These are phyloP conservation scores for Nycticebus coucang DNA, from an alignment of 2,113 vertebrate species.

Conservation along the genomic window DNA sequence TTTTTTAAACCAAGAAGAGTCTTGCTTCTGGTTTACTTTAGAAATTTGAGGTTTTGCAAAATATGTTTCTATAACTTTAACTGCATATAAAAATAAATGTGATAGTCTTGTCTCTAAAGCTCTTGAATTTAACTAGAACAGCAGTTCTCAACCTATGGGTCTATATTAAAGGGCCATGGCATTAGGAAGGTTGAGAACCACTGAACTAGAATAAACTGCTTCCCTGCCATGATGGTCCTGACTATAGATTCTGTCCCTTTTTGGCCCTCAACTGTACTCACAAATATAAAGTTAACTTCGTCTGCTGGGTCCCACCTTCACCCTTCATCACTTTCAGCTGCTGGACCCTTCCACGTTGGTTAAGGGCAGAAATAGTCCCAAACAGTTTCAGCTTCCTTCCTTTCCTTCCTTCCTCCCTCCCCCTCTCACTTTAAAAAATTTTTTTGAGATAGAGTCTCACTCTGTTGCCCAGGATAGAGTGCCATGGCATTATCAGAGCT, in stretches of 20 bases:
- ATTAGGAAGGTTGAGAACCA: too few relatives aligned
- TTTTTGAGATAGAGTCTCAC: too few relatives aligned
- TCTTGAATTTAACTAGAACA: neutral
- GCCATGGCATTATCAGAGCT: too few relatives aligned
- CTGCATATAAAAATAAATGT: neutral
- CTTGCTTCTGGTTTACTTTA: constrained; percentile 39
- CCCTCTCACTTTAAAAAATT: too few relatives aligned
- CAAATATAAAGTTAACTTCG: neutral
- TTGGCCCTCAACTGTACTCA: neutral
- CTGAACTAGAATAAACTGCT: neutral
- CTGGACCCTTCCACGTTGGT: neutral
- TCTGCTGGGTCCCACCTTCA: too few relatives aligned
- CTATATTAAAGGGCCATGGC: too few relatives aligned
- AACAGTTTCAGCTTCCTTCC: neutral
- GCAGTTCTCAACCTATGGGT: too few relatives aligned
- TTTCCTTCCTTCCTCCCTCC: too few relatives aligned
- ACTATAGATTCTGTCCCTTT: neutral
- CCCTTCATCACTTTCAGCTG: neutral
- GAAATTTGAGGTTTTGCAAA: constrained; percentile 24
- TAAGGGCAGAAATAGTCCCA: neutral
- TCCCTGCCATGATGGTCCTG: neutral
- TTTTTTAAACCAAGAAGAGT: neutral
- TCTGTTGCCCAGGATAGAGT: too few relatives aligned
- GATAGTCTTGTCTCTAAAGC: neutral
- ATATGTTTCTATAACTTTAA: neutral